Evolutionary conservation across 2,797 vertebrate genomes (phyloP).

Genomic region (Diplodus puntazzo): DNA sequence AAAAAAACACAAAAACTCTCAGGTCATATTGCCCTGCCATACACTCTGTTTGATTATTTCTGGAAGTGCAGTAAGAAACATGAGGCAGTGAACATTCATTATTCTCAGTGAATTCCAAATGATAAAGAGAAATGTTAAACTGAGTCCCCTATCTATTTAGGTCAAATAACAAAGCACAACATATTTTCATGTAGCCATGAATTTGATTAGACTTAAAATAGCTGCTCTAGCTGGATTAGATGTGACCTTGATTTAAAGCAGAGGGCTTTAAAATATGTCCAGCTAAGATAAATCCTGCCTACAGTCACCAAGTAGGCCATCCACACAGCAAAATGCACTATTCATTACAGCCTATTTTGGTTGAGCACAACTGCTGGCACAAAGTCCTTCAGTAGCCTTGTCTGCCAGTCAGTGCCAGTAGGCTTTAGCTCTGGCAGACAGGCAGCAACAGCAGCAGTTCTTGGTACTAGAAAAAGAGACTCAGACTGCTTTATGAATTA

Average conservation of each 20-base stretch:
- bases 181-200: background rate
- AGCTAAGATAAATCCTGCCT: constrained; percentile 11
- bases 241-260: constrained; percentile 18
- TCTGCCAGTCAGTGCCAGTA: constrained; percentile 22
- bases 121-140: background rate
- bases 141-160: background rate
- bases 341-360: constrained; percentile 13
- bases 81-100: background rate
- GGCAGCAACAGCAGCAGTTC: constrained; percentile 11
- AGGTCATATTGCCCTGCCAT: too few relatives aligned
- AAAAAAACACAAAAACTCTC: too few relatives aligned
- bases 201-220: constrained; percentile 2
- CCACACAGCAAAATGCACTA: background rate
- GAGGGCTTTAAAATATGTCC: constrained; percentile 9
- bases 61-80: background rate
- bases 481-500: constrained; percentile 69
- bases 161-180: background rate
- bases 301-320: constrained; percentile 18
- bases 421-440: background rate
- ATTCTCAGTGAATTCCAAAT: background rate
- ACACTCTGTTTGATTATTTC: background rate
- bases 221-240: constrained; percentile 15
- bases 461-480: constrained; percentile 30
- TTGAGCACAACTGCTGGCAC: constrained; percentile 13
- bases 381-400: constrained; percentile 20